Conservation (phyloP, 2,113 vertebrate genomes). For the Gavialis gangeticus region DNA sequence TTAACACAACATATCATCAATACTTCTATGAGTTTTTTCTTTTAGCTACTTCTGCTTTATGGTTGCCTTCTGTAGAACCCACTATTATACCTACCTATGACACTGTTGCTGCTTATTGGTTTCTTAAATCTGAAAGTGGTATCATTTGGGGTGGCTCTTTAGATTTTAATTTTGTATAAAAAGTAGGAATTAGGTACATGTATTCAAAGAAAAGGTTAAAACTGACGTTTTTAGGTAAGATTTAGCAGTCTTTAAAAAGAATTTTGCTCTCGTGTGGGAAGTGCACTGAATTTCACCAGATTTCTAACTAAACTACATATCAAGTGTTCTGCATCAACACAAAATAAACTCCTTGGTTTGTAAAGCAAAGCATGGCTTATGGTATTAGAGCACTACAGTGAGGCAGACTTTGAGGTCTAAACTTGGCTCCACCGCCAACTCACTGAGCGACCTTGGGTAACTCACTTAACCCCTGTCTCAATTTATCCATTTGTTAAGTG, state of each 20-base stretch:
- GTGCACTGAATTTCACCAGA: slow-evolving; percentile 17
- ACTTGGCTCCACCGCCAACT: slow-evolving; percentile 21
- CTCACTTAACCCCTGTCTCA: slow-evolving; percentile 54
- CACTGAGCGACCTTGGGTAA: slow-evolving; percentile 36
- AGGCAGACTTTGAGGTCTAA: neutral
- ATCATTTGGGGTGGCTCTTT: neutral
- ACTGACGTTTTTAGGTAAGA: neutral
- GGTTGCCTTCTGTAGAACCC: neutral
- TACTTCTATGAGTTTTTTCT: neutral
- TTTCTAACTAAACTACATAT: neutral
- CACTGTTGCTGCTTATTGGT: neutral
- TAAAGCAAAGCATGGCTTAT: neutral
- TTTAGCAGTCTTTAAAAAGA: slow-evolving; percentile 30
- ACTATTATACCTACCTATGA: neutral
- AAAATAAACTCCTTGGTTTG: neutral
- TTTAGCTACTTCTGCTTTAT: neutral
- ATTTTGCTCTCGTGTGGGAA: slow-evolving; percentile 12
- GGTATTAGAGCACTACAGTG: neutral
- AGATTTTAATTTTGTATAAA: neutral
- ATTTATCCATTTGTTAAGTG: slow-evolving; percentile 9
- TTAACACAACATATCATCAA: neutral
- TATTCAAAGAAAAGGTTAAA: neutral
- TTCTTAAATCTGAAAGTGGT: slow-evolving; percentile 1
- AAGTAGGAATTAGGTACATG: neutral
- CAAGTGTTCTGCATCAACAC: neutral